These are phyloP conservation scores for Coelogynopora nodosa DNA, from an alignment of 2,888 invertebrate genomes.

Conservation along the genomic window DNA sequence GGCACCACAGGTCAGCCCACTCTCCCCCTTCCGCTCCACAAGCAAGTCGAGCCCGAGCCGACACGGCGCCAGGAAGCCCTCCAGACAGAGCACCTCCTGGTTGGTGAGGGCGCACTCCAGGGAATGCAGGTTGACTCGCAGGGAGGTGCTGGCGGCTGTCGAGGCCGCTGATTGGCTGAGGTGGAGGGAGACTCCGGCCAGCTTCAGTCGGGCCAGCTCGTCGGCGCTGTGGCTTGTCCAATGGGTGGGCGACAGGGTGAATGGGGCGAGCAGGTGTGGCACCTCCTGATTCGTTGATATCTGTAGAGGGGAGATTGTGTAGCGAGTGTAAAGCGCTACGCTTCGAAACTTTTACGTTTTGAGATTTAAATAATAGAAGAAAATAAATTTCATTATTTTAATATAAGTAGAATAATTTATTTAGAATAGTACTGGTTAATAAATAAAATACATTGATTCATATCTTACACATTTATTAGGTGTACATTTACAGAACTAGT, in stretches of 20 bases:
- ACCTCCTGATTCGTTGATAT: no score
- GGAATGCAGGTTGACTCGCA: neutral
- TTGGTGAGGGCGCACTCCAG: neutral
- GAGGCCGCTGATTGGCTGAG: neutral
- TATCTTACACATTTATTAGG: no score
- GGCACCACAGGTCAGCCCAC: neutral
- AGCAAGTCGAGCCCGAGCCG: neutral
- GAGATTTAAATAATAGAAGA: no score
- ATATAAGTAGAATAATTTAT: no score
- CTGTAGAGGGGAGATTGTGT: no score
- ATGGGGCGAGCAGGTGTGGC: neutral
- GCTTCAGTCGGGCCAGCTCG: neutral
- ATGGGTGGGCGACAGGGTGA: neutral
- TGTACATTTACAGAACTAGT: no score
- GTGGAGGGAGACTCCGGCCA: neutral
- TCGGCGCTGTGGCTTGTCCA: neutral
- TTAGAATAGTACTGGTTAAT: no score
- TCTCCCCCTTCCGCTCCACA: neutral
- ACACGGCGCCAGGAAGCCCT: neutral
- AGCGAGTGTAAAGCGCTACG: no score
- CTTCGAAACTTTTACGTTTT: no score
- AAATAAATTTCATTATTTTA: no score
- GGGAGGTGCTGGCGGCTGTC: neutral
- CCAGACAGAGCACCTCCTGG: neutral
- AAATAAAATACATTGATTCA: no score